phyloP scores from a whole-genome alignment of 2,888 invertebrate species.

The Horisme vitalbata region DNA sequence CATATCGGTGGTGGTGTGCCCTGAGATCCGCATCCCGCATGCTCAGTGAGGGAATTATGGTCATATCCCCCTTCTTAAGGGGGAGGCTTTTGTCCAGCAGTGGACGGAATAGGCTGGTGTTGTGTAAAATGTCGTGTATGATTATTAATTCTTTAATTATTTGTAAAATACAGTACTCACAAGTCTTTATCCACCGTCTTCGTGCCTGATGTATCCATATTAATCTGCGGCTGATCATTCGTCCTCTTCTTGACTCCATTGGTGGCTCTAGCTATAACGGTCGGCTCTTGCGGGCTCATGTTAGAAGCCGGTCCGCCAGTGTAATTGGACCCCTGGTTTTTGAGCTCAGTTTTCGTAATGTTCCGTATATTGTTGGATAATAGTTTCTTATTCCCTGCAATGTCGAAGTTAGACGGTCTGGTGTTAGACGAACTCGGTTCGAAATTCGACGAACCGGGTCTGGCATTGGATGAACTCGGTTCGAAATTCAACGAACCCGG shows the following conservation, averaged over 20 bases:
- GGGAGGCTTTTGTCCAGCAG: no score
- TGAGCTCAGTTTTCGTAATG: slow-evolving; percentile 2
- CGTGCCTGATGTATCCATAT: slow-evolving; percentile 46
- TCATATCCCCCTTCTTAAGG: no score
- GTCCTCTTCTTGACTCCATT: slow-evolving; percentile 57
- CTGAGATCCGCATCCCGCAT: no score
- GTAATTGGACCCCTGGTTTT: slow-evolving; percentile 20
- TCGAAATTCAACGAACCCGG: background rate
- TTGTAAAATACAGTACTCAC: slow-evolving; percentile 41
- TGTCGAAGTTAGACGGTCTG: slow-evolving; percentile 14
- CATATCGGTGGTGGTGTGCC: no score
- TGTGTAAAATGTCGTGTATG: no score
- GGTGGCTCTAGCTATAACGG: slow-evolving; percentile 11
- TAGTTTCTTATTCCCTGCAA: slow-evolving; percentile 13
- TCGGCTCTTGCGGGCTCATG: slow-evolving; percentile 4
- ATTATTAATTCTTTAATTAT: no score
- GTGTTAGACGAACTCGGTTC: slow-evolving; percentile 1
- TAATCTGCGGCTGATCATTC: slow-evolving; percentile 72
- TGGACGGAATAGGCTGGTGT: no score
- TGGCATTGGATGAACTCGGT: slow-evolving; percentile 3
- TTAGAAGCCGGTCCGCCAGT: slow-evolving; percentile 7
- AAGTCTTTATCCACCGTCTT: slow-evolving; percentile 58
- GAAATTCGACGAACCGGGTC: background rate
- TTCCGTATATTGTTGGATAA: slow-evolving; percentile 3
- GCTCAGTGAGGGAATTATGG: no score